These are phyloP conservation scores for Harpagifer antarcticus DNA, from an alignment of 2,797 vertebrate genomes.

Conservation along the genomic window DNA sequence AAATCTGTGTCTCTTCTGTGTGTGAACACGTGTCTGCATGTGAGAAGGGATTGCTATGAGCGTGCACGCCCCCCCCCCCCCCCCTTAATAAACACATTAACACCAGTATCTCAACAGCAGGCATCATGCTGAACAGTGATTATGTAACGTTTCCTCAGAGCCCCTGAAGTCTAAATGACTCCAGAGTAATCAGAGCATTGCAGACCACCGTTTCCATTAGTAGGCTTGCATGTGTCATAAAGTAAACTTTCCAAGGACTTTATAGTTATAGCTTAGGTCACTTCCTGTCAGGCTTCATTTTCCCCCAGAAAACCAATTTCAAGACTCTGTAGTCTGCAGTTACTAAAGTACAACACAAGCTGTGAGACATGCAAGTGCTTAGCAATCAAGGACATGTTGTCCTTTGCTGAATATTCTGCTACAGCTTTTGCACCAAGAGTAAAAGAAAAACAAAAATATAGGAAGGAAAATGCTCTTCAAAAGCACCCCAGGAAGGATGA, in stretches of 20 bases:
- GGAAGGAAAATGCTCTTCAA: slow-evolving; percentile 9
- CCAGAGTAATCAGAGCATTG: slow-evolving; percentile 19
- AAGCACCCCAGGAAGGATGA: neutral
- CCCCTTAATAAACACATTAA: slow-evolving; percentile 38
- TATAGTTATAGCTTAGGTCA: slow-evolving; percentile 49
- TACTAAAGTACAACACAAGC: slow-evolving; percentile 52
- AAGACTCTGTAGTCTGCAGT: slow-evolving; percentile 33
- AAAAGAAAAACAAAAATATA: neutral
- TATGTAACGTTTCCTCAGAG: slow-evolving; percentile 38
- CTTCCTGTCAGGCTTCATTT: slow-evolving; percentile 29
- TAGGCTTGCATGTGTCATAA: slow-evolving; percentile 39
- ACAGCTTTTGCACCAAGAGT: neutral
- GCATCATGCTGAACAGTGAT: slow-evolving; percentile 37
- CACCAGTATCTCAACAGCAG: slow-evolving; percentile 13
- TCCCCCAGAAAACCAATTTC: slow-evolving; percentile 45
- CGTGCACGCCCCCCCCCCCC: slow-evolving; percentile 15
- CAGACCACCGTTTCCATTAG: slow-evolving; percentile 45
- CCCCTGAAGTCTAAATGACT: slow-evolving; percentile 20
- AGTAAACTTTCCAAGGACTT: slow-evolving; percentile 54
- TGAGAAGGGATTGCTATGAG: slow-evolving; percentile 16
- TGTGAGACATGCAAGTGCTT: slow-evolving; percentile 23
- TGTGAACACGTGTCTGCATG: slow-evolving; percentile 3
- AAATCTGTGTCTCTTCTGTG: slow-evolving; percentile 8
- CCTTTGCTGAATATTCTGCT: neutral
- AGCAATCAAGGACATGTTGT: slow-evolving; percentile 22